These are phyloP conservation scores for Anoura caudifer DNA, from an alignment of 2,113 vertebrate genomes.

Conservation along the genomic window DNA sequence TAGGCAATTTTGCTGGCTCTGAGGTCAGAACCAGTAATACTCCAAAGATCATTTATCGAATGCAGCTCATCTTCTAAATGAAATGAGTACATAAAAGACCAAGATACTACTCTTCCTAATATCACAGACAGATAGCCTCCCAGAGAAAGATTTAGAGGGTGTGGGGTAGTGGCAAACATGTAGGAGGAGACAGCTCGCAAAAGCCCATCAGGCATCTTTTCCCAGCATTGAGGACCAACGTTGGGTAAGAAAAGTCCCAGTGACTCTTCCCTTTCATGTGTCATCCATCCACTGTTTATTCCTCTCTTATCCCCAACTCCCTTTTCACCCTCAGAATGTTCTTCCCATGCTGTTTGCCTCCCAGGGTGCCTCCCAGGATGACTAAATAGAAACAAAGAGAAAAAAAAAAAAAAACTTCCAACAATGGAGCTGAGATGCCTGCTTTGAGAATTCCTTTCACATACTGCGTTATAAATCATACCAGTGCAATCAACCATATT, in stretches of 20 bases:
- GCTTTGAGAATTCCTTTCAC: constrained; percentile 55
- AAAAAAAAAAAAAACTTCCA: not conserved
- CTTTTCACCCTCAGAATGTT: constrained; percentile 52
- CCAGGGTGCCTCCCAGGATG: constrained; percentile 60
- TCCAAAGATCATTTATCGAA: constrained; percentile 27
- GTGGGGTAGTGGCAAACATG: not conserved
- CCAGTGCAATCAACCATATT: constrained; percentile 18
- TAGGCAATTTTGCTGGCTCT: constrained; percentile 59
- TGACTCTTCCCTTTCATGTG: not conserved
- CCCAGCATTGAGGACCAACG: not conserved
- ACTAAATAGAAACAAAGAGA: constrained; percentile 48
- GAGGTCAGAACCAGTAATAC: constrained; percentile 45
- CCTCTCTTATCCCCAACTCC: constrained; percentile 50
- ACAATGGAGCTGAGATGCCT: constrained; percentile 46
- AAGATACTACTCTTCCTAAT: not conserved
- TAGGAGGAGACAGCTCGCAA: not conserved
- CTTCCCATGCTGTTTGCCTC: constrained; percentile 55
- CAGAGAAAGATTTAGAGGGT: not conserved
- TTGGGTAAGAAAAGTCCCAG: constrained; percentile 1
- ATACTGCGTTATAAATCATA: constrained; percentile 44
- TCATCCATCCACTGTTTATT: constrained; percentile 20
- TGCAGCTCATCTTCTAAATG: constrained; percentile 35
- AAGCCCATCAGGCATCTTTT: not conserved
- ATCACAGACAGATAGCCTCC: not conserved
- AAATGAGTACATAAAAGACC: not conserved